Evolutionary conservation across 2,888 invertebrate genomes (phyloP).

Genomic region (Anoncus sp.): DNA sequence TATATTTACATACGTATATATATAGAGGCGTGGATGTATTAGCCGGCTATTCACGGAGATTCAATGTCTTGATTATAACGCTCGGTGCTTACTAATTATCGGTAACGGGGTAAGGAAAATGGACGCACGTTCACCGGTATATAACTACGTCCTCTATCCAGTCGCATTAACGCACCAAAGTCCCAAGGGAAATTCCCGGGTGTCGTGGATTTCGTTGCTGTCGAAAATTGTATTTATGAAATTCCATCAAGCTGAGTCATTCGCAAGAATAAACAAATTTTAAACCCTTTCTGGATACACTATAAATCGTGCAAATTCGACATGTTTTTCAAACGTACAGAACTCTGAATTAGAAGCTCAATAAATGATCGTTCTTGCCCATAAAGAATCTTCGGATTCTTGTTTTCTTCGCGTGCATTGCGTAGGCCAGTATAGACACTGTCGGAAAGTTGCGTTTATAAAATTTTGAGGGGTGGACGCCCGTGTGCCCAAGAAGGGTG

Average conservation of each 20-base stretch:
- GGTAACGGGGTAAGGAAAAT: conserved; percentile 55
- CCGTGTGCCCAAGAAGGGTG: no score
- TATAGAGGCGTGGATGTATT: conserved; percentile 50
- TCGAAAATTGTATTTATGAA: not conserved
- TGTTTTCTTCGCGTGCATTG: no score
- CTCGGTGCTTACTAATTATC: conserved; percentile 60
- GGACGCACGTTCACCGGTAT: conserved; percentile 17
- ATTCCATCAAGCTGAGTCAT: not conserved
- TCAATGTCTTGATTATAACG: conserved; percentile 62
- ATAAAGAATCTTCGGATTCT: no score
- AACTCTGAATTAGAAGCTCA: no score
- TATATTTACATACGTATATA: conserved; percentile 1
- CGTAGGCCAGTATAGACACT: no score
- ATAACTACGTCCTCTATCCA: not conserved
- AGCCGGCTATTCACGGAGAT: conserved; percentile 60
- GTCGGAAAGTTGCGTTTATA: no score
- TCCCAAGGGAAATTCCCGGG: not conserved
- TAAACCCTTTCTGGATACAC: not conserved
- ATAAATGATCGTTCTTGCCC: no score
- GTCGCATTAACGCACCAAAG: not conserved
- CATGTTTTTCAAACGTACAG: no score
- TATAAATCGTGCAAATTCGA: no score
- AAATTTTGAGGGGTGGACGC: no score
- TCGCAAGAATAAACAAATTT: not conserved
- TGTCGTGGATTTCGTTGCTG: conserved; percentile 11